Conservation (phyloP, 2,888 invertebrate genomes). For the Drosophila multiciliata region DNA sequence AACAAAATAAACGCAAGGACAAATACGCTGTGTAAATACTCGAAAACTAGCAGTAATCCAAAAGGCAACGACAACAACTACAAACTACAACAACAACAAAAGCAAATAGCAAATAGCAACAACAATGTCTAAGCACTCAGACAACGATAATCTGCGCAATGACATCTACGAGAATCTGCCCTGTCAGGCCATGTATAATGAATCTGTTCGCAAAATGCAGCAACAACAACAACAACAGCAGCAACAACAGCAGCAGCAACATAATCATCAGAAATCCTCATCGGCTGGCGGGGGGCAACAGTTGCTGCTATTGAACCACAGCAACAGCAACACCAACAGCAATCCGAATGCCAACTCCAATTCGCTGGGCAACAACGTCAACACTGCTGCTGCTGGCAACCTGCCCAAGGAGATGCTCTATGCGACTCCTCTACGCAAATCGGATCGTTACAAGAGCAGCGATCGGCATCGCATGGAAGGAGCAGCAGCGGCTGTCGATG, state of each 20-base stretch:
- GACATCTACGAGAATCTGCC: constrained; percentile 85
- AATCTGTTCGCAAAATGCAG: constrained; percentile 85
- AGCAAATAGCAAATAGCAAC: constrained; percentile 13
- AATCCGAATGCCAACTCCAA: constrained; percentile 77
- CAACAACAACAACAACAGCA: constrained; percentile 64
- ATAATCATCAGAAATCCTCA: constrained; percentile 69
- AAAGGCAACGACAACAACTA: constrained; percentile 30
- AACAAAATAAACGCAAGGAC: constrained; percentile 50
- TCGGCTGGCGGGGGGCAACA: constrained; percentile 41
- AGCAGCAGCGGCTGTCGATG: constrained; percentile 51
- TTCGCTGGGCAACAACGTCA: constrained; percentile 66
- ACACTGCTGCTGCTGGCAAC: constrained; percentile 45
- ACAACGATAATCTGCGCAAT: constrained; percentile 85
- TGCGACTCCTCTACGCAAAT: constrained; percentile 84
- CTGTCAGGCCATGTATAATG: constrained; percentile 85
- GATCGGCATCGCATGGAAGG: constrained; percentile 76
- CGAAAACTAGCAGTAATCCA: constrained; percentile 11
- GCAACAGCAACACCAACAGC: constrained; percentile 48
- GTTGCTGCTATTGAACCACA: constrained; percentile 32
- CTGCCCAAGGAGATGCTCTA: constrained; percentile 84
- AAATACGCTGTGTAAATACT: constrained; percentile 39
- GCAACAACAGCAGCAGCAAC: constrained; percentile 17
- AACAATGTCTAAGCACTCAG: constrained; percentile 84
- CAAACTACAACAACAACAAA: constrained; percentile 46
- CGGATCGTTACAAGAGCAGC: constrained; percentile 84